These are phyloP conservation scores for Amblyopsis hoosieri DNA, from an alignment of 2,797 vertebrate genomes.

Conservation along the genomic window DNA sequence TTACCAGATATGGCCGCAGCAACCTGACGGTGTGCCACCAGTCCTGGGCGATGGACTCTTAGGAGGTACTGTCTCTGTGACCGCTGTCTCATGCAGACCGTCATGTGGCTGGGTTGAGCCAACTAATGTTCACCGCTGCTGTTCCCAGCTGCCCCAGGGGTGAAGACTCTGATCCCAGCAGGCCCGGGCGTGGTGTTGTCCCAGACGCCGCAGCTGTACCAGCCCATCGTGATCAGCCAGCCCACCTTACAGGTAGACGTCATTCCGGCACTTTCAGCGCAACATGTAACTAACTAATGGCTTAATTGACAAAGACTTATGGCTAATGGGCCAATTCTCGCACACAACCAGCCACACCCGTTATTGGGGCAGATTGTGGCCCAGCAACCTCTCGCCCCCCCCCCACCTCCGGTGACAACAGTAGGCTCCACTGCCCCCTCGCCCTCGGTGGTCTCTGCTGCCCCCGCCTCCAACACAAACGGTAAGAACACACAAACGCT, in stretches of 20 bases:
- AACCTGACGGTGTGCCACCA: slow-evolving; percentile 76
- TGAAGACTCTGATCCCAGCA: slow-evolving; percentile 72
- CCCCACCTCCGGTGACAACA: slow-evolving; percentile 25
- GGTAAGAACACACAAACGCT: slow-evolving; percentile 36
- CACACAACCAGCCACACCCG: slow-evolving; percentile 38
- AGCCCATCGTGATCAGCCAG: slow-evolving; percentile 74
- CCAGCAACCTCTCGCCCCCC: slow-evolving; percentile 30
- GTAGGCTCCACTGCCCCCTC: slow-evolving; percentile 30
- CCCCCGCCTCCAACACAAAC: slow-evolving; percentile 12
- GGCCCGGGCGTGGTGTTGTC: slow-evolving; percentile 85
- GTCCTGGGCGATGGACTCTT: slow-evolving; percentile 76
- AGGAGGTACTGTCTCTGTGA: slow-evolving; percentile 53
- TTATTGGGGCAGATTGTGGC: slow-evolving; percentile 28
- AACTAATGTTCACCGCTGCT: background rate
- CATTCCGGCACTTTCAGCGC: no score
- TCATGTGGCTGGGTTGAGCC: background rate
- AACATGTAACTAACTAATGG: no score
- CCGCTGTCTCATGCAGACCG: background rate
- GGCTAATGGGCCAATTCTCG: background rate
- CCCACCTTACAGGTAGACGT: slow-evolving; percentile 61
- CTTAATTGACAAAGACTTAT: no score
- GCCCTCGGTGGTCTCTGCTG: slow-evolving; percentile 13
- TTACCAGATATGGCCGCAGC: slow-evolving; percentile 84
- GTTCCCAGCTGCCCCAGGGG: slow-evolving; percentile 68
- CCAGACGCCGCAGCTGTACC: slow-evolving; percentile 88